A percentile compares a stretch with the other conserved stretches of the same genome.
Evolutionary conservation across 2,888 invertebrate genomes (phyloP).

Genomic region (Pseudoips prasinana): DNA sequence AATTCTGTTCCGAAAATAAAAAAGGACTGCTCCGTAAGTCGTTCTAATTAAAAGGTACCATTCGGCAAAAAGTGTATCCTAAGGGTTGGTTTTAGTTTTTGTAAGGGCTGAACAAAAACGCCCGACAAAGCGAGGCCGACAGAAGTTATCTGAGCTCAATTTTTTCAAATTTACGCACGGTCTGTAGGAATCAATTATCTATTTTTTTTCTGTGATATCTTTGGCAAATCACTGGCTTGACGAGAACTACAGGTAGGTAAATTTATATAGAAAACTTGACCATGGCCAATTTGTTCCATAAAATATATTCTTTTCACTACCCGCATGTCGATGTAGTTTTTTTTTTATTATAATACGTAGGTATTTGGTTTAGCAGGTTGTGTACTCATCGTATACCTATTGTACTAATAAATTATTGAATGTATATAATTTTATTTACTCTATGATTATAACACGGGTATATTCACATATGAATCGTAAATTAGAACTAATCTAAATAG

Average conservation of each 20-base stretch:
- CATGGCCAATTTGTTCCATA: too few relatives aligned
- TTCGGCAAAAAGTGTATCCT: slow-evolving; percentile 63
- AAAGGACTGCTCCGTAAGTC: slow-evolving; percentile 34
- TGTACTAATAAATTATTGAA: slow-evolving; percentile 2
- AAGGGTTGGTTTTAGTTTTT: slow-evolving; percentile 64
- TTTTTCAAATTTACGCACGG: slow-evolving; percentile 54
- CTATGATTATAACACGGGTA: not conserved
- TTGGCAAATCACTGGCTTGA: slow-evolving; percentile 29
- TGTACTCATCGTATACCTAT: too few relatives aligned
- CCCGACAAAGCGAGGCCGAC: slow-evolving; percentile 66
- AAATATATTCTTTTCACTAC: too few relatives aligned
- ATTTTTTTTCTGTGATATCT: slow-evolving; percentile 13
- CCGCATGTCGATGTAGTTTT: too few relatives aligned
- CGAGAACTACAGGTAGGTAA: slow-evolving; percentile 20
- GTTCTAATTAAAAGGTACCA: slow-evolving; percentile 72
- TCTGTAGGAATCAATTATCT: slow-evolving; percentile 55
- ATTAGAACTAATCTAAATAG: slow-evolving; percentile 1
- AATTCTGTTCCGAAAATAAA: slow-evolving; percentile 24
- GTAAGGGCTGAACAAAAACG: slow-evolving; percentile 58
- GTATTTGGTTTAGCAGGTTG: too few relatives aligned
- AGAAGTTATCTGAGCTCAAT: slow-evolving; percentile 56
- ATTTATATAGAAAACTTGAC: too few relatives aligned
- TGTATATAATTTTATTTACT: not conserved
- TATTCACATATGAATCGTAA: not conserved
- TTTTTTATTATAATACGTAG: too few relatives aligned